Evolutionary conservation across 2,888 invertebrate species (phyloP), one percentile per base, ranked within the genome.

Genomic region (Polyommatus iphigenia): DNA sequence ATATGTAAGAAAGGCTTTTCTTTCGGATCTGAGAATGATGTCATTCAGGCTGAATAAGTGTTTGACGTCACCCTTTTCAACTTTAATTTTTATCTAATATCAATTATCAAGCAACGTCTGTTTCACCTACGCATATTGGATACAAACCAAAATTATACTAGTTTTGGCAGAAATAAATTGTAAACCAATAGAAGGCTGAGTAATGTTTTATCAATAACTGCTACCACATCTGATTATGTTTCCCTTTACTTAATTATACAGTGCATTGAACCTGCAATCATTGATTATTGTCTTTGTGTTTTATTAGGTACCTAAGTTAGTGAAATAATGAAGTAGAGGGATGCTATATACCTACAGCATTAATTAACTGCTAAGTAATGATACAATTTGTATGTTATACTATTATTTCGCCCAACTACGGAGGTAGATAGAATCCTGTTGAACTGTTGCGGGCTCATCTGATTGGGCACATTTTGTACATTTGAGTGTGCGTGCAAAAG

Each of bases 31-130:
- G 29, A 0, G 24, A 32, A 75, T 75, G 75, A 75, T 75, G 75
- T 75, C 75, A 75, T 54, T 50, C 20, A 24, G 24, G 29, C 54
- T 75, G 54, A 75, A 29, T 54, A 75, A 75, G 24, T 75, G 20
- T 50, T 75, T 75, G 75, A 75, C 75, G 75, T 75, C 75, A 75
- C 15, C 71, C 41, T 29, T 75, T 75, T 75, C n/a, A 50, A 75
- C 54, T 24, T 24, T 29, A 75, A 54, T 54, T 75, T 46, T 67
- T 67, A 67, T 67, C 15, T 50, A 20, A 46, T 20, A 73, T 73
- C 46, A 73, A 73, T 73, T 73, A 73, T 3, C 20, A n/a, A 18
- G 67, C 20, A 32, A 29, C 29, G 3, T 67, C 15, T 67, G 15
- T 5, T 67, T 29, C 29, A 67, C 15, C 15, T 29, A 29, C 7